phyloP scores from a whole-genome alignment of 2,113 vertebrate species.

The Balaeniceps rex region DNA sequence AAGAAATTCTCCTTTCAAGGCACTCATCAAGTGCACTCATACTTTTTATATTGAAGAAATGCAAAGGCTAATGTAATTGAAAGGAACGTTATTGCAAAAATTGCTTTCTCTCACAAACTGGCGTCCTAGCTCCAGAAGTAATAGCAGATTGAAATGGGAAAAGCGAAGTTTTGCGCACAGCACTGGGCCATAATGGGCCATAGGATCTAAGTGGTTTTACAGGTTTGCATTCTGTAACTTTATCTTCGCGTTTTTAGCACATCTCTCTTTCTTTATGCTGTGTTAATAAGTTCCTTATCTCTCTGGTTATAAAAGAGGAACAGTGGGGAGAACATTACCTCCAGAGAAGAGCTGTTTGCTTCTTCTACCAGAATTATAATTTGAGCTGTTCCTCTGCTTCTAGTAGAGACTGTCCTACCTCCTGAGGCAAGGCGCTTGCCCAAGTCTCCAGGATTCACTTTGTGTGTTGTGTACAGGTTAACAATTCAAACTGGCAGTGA shows the following conservation, averaged over 20 bases:
- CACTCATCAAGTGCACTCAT: background rate
- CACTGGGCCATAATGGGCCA: rapidly evolving
- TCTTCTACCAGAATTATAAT: background rate
- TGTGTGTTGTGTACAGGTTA: background rate
- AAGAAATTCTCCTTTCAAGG: background rate
- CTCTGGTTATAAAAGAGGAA: background rate
- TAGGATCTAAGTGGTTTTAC: background rate
- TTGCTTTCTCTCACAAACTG: background rate
- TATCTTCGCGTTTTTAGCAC: rapidly evolving
- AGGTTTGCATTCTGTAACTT: background rate
- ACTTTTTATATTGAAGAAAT: background rate
- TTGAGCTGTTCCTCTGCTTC: background rate
- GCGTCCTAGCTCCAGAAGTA: background rate
- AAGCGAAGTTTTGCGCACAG: background rate
- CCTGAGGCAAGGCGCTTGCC: background rate
- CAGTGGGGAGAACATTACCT: background rate
- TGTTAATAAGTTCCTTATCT: background rate
- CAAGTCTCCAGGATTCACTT: background rate
- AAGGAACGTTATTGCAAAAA: background rate
- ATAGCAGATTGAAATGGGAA: background rate
- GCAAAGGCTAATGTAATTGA: background rate
- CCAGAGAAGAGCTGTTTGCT: background rate
- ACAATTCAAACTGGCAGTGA: background rate
- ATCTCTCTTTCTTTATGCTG: rapidly evolving
- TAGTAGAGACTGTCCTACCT: background rate